Evolutionary conservation across 2,797 vertebrate genomes (phyloP).

Genomic region (Galaxias olidus): DNA sequence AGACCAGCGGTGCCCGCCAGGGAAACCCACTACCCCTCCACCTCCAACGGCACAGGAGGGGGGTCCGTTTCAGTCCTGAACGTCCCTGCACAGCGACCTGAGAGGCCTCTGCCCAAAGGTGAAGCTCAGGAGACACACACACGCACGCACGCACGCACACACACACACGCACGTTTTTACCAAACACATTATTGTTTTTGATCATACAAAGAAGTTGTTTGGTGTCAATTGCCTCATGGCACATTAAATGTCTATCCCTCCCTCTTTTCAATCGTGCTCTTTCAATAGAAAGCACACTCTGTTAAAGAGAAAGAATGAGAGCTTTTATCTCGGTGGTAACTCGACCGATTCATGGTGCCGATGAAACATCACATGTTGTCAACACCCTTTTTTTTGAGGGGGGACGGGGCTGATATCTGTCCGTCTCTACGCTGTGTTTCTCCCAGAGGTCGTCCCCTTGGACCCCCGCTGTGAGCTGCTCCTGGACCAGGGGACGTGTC

Average conservation of each 20-base stretch:
- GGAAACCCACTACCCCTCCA: slow-evolving; percentile 5
- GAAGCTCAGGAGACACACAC: slow-evolving; percentile 12
- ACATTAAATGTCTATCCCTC: background rate
- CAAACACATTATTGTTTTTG: no score
- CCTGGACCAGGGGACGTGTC: slow-evolving; percentile 83
- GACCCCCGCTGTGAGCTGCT: slow-evolving; percentile 70
- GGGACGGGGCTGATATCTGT: background rate
- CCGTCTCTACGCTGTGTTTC: background rate
- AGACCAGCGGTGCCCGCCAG: no score
- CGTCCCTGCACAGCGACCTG: slow-evolving; percentile 50
- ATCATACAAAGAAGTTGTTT: no score
- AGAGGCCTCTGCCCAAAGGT: slow-evolving; percentile 71
- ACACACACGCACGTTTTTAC: no score
- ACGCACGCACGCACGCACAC: no score
- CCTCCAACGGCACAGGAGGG: slow-evolving; percentile 42
- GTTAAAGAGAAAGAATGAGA: no score
- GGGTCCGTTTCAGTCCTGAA: slow-evolving; percentile 46
- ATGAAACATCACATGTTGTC: no score
- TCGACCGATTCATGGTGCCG: no score
- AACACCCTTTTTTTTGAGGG: no score
- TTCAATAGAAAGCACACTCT: no score
- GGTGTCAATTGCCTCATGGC: no score
- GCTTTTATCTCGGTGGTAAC: no score
- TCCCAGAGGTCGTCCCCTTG: slow-evolving; percentile 61
- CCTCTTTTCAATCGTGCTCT: background rate